A percentile compares a stretch with the other conserved stretches of the same genome.
Evolutionary conservation across 2,888 invertebrate species (phyloP).

Genomic region (Tenthredo mesomela): DNA sequence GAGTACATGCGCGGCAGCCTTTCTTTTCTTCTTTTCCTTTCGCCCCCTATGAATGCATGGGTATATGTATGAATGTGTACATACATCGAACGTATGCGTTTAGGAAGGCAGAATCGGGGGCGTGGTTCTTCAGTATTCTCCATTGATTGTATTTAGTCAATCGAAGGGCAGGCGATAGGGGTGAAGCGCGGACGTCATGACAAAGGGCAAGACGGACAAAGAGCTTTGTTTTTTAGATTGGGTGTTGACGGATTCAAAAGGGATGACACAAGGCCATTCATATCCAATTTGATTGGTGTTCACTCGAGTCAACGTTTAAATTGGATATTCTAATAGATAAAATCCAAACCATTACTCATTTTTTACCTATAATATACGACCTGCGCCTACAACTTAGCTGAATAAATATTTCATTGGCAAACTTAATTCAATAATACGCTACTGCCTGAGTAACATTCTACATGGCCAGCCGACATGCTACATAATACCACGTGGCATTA

Average conservation of each 20-base stretch:
- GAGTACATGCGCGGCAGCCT: neutral
- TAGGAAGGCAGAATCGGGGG: constrained; percentile 58
- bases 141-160: constrained; percentile 63
- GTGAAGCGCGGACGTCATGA: constrained; percentile 62
- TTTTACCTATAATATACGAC: neutral
- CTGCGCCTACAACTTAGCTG: constrained; percentile 15
- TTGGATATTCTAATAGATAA: constrained; percentile 57
- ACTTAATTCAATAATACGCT: constrained; percentile 5
- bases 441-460: neutral
- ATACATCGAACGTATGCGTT: constrained; percentile 47
- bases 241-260: constrained; percentile 59
- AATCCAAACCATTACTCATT: neutral
- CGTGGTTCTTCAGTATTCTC: constrained; percentile 56
- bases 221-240: constrained; percentile 63
- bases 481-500: no score
- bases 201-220: constrained; percentile 61
- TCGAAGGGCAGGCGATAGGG: constrained; percentile 61
- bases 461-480: no score
- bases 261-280: constrained; percentile 60
- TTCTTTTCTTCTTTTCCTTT: constrained; percentile 7
- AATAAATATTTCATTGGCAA: neutral
- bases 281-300: constrained; percentile 59
- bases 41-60: neutral
- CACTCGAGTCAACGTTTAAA: constrained; percentile 61
- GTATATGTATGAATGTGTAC: neutral